A percentile compares a stretch with the other conserved stretches of the same genome.
Conservation (phyloP, 1,140 invertebrate species). For the Tetranychus urticae region DNA sequence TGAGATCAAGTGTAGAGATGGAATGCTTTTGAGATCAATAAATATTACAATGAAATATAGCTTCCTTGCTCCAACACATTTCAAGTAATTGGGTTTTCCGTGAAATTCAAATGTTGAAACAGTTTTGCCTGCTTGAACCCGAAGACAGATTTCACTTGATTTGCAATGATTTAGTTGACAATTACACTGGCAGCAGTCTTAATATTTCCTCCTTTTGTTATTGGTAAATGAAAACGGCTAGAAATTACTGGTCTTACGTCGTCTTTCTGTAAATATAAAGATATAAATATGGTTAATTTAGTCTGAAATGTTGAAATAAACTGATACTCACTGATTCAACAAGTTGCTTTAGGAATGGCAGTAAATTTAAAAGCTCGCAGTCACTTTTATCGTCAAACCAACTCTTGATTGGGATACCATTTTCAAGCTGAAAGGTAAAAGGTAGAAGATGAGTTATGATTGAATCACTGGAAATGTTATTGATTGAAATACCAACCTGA, state of each 20-base stretch:
- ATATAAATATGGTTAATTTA: conserved; percentile 1
- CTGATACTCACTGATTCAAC: conserved; percentile 22
- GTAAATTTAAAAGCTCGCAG: conserved; percentile 64
- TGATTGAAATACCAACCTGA: conserved; percentile 31
- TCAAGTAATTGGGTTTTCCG: too few relatives aligned
- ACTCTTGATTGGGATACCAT: conserved; percentile 89
- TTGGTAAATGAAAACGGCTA: conserved; percentile 51
- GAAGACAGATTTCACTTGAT: too few relatives aligned
- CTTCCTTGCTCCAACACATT: too few relatives aligned
- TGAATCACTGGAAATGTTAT: conserved; percentile 11
- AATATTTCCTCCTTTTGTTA: background rate
- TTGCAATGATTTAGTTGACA: too few relatives aligned
- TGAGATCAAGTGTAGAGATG: too few relatives aligned
- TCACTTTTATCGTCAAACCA: conserved; percentile 85
- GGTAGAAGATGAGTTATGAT: background rate
- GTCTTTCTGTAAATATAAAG: conserved; percentile 41
- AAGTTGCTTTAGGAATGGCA: conserved; percentile 77
- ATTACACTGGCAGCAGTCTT: too few relatives aligned
- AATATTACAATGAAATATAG: too few relatives aligned
- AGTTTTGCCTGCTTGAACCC: too few relatives aligned
- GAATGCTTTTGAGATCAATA: too few relatives aligned
- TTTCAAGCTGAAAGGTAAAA: conserved; percentile 46
- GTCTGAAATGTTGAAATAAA: background rate
- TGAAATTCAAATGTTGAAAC: too few relatives aligned
- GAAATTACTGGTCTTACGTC: conserved; percentile 72